Percentiles rank a stretch among this genome's conserved stretches.
phyloP scores from a whole-genome alignment of 1,140 invertebrate species.

The Megathymus violae region DNA sequence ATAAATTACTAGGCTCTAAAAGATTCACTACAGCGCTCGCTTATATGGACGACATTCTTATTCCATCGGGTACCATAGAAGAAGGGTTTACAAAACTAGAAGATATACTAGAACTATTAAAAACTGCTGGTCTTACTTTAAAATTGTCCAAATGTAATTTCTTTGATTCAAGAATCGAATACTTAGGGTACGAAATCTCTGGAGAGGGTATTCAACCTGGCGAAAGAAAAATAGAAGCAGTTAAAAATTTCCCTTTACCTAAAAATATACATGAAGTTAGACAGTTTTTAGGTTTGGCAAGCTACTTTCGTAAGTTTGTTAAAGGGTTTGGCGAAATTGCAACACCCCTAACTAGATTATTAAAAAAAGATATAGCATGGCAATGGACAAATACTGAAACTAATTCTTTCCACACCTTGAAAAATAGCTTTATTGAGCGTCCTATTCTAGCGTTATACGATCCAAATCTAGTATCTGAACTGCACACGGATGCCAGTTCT shows the following conservation, averaged over 20 bases:
- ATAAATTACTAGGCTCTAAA: too few species aligned
- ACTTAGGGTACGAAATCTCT: constrained; percentile 17
- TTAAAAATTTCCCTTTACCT: constrained; percentile 3
- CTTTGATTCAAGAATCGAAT: constrained; percentile 3
- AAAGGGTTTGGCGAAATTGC: too few species aligned
- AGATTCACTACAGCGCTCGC: too few species aligned
- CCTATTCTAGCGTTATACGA: constrained; percentile 25
- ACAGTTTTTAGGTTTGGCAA: constrained; percentile 11
- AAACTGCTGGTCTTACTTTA: too few species aligned
- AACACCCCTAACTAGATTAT: too few species aligned
- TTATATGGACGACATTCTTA: too few species aligned
- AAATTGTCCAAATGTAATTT: constrained; percentile 12
- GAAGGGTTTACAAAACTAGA: neutral
- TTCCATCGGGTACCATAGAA: too few species aligned
- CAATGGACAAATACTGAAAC: constrained; percentile 7
- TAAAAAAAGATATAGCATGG: too few species aligned
- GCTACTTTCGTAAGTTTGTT: constrained; percentile 24
- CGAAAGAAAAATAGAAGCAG: constrained; percentile 5
- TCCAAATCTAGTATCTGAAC: too few species aligned
- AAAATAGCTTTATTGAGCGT: constrained; percentile 19
- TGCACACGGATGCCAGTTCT: too few species aligned
- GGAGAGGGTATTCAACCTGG: neutral
- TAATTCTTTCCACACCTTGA: constrained; percentile 13
- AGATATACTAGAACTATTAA: neutral
- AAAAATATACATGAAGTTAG: constrained; percentile 1